Conservation (phyloP, 2,797 vertebrate species). For the Pipistrellus pipistrellus region DNA sequence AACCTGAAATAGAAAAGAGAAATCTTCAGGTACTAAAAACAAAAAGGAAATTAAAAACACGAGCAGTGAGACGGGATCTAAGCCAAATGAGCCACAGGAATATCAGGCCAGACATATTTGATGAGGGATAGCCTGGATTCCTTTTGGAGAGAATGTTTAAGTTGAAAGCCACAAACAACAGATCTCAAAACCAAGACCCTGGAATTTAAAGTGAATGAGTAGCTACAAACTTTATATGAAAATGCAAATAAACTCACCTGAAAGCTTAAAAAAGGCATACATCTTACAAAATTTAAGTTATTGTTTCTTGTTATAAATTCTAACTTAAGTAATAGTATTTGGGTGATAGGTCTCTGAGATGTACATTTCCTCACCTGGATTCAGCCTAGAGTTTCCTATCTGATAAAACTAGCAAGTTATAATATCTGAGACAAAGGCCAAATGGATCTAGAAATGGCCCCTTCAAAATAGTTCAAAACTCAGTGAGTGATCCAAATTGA, state of each 20-base stretch:
- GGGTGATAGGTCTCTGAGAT: neutral
- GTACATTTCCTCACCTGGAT: neutral
- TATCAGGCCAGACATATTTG: neutral
- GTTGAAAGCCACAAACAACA: conserved; percentile 29
- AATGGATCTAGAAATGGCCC: neutral
- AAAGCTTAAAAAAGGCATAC: neutral
- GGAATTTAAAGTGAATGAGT: conserved; percentile 33
- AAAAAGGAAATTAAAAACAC: neutral
- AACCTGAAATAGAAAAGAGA: conserved; percentile 19
- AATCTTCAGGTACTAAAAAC: conserved; percentile 4
- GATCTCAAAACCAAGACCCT: conserved; percentile 48
- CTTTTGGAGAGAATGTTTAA: neutral
- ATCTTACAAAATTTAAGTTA: neutral
- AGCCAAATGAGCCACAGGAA: conserved; percentile 61
- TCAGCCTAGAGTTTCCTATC: neutral
- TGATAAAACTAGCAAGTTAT: neutral
- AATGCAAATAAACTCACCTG: neutral
- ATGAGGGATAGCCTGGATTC: conserved; percentile 1
- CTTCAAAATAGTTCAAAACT: conserved; percentile 4
- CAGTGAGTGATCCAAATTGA: neutral
- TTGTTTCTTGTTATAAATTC: neutral
- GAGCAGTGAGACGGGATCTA: neutral
- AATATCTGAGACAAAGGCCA: neutral
- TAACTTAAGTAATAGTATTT: conserved; percentile 3
- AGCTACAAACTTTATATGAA: neutral